phyloP scores from a whole-genome alignment of 2,113 vertebrate genomes.

The Crypturellus undulatus region DNA sequence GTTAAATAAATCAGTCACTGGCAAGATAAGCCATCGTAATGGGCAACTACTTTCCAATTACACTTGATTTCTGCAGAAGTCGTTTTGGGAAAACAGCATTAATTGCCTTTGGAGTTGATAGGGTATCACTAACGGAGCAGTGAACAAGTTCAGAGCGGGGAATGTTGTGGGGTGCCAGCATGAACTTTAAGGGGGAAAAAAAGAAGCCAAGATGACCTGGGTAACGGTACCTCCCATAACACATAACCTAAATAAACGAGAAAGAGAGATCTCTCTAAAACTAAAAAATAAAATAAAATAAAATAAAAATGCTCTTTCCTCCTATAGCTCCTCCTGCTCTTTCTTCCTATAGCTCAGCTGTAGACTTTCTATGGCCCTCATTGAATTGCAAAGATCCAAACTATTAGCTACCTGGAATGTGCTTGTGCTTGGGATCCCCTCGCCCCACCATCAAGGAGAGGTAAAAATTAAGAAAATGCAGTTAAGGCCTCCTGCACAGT shows the following conservation, averaged over 20 bases:
- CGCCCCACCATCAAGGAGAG: background rate
- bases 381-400: background rate
- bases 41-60: slow-evolving; percentile 63
- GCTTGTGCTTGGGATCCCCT: background rate
- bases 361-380: background rate
- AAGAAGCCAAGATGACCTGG: slow-evolving; percentile 36
- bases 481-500: background rate
- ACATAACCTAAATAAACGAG: slow-evolving; percentile 40
- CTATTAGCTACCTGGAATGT: background rate
- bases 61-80: slow-evolving; percentile 52
- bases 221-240: background rate
- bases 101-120: slow-evolving; percentile 62
- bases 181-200: slow-evolving; percentile 28
- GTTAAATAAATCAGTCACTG: slow-evolving; percentile 54
- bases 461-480: background rate
- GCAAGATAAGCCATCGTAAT: slow-evolving; percentile 59
- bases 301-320: background rate
- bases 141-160: background rate
- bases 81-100: slow-evolving; percentile 38
- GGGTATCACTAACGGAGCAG: slow-evolving; percentile 33
- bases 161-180: slow-evolving; percentile 43
- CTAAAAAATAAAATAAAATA: background rate
- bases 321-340: background rate
- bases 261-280: background rate
- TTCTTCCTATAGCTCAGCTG: background rate